Evolutionary conservation across 1,140 invertebrate genomes (phyloP).

Genomic region (Daktulosphaira vitifoliae): DNA sequence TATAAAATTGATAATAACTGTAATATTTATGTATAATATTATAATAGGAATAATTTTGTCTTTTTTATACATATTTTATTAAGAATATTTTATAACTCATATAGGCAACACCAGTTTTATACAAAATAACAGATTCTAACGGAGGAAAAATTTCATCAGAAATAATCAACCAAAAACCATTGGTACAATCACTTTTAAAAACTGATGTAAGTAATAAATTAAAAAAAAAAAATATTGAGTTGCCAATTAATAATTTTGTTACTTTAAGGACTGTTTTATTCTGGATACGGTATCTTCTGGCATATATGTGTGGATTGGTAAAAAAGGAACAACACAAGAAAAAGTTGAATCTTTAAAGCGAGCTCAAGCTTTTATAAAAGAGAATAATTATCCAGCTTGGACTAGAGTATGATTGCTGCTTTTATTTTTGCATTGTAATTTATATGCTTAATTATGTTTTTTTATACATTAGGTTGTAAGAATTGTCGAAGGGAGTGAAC

Average conservation of each 20-base stretch:
- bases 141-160: slow-evolving; percentile 56
- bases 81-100: slow-evolving; percentile 37
- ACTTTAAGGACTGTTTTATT: slow-evolving; percentile 71
- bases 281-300: slow-evolving; percentile 71
- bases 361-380: slow-evolving; percentile 60
- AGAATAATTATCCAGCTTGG: slow-evolving; percentile 70
- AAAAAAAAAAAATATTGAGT: neutral
- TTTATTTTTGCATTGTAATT: neutral
- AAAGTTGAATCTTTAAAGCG: slow-evolving; percentile 66
- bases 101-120: slow-evolving; percentile 50
- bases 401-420: slow-evolving; percentile 49
- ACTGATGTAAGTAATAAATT: slow-evolving; percentile 50
- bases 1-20: neutral
- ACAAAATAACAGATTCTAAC: slow-evolving; percentile 59
- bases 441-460: slow-evolving; percentile 3
- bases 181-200: slow-evolving; percentile 61
- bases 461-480: slow-evolving; percentile 45
- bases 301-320: slow-evolving; percentile 80
- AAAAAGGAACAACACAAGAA: slow-evolving; percentile 63
- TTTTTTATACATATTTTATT: too few relatives aligned
- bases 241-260: slow-evolving; percentile 21
- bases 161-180: slow-evolving; percentile 56
- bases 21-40: slow-evolving; percentile 1
- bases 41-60: too few relatives aligned
- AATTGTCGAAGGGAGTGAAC: slow-evolving; percentile 64